Evolutionary conservation across 2,797 vertebrate genomes (phyloP).

Genomic region (Acipenser oxyrinchus): DNA sequence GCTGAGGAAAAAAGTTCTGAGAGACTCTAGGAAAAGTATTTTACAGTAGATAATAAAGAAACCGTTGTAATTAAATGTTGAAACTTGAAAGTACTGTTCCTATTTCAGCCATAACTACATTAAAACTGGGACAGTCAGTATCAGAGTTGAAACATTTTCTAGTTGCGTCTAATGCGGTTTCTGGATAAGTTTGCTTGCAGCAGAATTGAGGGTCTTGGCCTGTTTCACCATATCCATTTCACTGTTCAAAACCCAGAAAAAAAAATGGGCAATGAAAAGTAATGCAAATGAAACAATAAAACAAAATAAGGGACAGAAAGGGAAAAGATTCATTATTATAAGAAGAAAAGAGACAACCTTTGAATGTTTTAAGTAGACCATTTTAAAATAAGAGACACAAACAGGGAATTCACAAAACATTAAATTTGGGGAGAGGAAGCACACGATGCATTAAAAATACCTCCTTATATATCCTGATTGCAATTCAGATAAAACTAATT

Average conservation of each 20-base stretch:
- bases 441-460: no score
- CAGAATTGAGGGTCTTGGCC: conserved; percentile 86
- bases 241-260: conserved; percentile 46
- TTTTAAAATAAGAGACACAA: conserved; percentile 9
- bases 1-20: conserved; percentile 35
- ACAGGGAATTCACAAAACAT: conserved; percentile 14
- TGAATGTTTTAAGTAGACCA: background rate
- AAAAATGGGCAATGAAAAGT: conserved; percentile 40
- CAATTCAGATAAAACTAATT: no score
- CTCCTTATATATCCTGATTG: no score
- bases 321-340: conserved; percentile 43
- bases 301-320: conserved; percentile 44
- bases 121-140: conserved; percentile 36
- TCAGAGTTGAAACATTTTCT: conserved; percentile 11
- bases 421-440: no score
- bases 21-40: conserved; percentile 15
- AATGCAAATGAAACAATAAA: conserved; percentile 40
- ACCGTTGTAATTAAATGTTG: conserved; percentile 27
- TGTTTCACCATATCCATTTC: conserved; percentile 96
- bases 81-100: conserved; percentile 45
- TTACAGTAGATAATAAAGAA: conserved; percentile 28
- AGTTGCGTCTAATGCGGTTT: conserved; percentile 68
- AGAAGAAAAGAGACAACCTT: conserved; percentile 4
- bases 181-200: conserved; percentile 86
- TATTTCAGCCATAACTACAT: conserved; percentile 49